These are phyloP conservation scores for Isotomurus palustris DNA, from an alignment of 2,888 invertebrate genomes.

Conservation along the genomic window DNA sequence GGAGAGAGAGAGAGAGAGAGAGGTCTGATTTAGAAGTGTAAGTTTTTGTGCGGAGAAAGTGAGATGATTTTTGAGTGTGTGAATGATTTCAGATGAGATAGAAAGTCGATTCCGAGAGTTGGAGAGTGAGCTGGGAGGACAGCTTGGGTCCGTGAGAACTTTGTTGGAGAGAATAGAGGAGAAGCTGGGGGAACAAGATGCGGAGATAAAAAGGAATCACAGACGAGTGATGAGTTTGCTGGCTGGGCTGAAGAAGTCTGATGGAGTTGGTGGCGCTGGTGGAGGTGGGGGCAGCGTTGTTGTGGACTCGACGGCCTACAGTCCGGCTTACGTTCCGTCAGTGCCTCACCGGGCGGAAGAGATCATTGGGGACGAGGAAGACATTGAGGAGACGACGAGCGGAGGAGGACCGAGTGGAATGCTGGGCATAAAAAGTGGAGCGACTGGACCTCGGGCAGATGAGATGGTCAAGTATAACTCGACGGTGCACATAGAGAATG, in stretches of 20 bases:
- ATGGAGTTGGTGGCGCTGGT: conserved; percentile 9
- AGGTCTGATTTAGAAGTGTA: no score
- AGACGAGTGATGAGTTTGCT: conserved; percentile 41
- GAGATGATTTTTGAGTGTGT: no score
- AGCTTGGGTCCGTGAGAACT: conserved; percentile 48
- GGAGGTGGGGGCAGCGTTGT: conserved; percentile 23
- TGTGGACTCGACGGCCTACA: conserved; percentile 30
- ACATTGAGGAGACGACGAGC: not conserved
- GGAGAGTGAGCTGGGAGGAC: conserved; percentile 47
- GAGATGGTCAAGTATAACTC: conserved; percentile 49
- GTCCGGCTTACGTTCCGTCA: conserved; percentile 28
- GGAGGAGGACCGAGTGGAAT: conserved; percentile 6
- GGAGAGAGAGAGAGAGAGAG: no score
- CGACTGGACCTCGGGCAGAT: conserved; percentile 46
- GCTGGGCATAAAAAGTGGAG: conserved; percentile 25
- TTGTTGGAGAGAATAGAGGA: conserved; percentile 48
- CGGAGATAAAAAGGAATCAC: conserved; percentile 46
- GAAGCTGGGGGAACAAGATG: conserved; percentile 47
- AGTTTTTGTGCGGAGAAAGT: no score
- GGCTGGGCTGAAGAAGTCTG: conserved; percentile 33
- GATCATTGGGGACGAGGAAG: conserved; percentile 34
- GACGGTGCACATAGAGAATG: conserved; percentile 48
- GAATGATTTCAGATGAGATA: conserved; percentile 49
- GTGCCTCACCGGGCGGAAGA: conserved; percentile 39
- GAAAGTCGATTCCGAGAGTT: conserved; percentile 48